Conservation (phyloP, 2,888 invertebrate species). For the Phyto melanocephala region DNA sequence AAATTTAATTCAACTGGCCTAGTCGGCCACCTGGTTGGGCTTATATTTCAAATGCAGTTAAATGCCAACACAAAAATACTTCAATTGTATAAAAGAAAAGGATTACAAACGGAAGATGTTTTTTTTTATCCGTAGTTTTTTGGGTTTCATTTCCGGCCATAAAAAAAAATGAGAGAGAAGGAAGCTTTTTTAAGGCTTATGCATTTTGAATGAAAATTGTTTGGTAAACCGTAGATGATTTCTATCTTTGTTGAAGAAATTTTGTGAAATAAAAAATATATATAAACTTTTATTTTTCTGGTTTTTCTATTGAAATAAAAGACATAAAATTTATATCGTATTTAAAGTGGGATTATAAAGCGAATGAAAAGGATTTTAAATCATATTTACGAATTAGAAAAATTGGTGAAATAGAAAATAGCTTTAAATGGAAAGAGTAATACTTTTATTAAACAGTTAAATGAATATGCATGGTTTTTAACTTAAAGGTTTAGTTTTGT, state of each 20-base stretch:
- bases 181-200: not conserved
- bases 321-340: not conserved
- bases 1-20: too few species aligned
- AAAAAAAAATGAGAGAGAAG: not conserved
- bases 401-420: too few species aligned
- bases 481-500: too few species aligned
- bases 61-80: conserved; percentile 25
- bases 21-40: conserved; percentile 17
- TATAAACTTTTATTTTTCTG: not conserved
- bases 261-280: not conserved
- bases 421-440: too few species aligned
- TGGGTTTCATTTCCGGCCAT: not conserved
- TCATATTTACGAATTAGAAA: not conserved
- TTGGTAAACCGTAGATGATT: conserved; percentile 44
- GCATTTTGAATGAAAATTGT: conserved; percentile 40
- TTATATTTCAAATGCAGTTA: conserved; percentile 39
- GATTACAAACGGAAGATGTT: conserved; percentile 31
- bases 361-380: not conserved
- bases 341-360: not conserved
- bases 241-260: conserved; percentile 1
- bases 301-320: not conserved
- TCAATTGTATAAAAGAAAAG: not conserved
- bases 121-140: too few species aligned
- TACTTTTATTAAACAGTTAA: too few species aligned
- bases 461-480: too few species aligned